phyloP scores from a whole-genome alignment of 2,797 vertebrate species.

The Leuciscus waleckii region DNA sequence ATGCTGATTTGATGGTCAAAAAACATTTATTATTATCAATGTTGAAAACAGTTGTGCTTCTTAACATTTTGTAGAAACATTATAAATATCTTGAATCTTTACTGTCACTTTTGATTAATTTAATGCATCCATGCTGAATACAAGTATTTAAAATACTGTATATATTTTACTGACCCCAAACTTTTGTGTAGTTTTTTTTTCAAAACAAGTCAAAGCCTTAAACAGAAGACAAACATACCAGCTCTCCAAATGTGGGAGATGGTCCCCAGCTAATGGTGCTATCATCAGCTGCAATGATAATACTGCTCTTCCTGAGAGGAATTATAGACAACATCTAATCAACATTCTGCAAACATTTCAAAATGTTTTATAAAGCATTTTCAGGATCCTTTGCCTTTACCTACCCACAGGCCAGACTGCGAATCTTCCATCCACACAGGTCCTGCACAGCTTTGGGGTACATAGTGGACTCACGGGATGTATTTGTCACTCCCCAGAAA shows the following conservation, averaged over 20 bases:
- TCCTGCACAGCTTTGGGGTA: slow-evolving; percentile 97
- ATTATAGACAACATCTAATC: slow-evolving; percentile 17
- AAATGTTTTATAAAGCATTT: background rate
- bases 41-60: background rate
- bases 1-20: too few relatives aligned
- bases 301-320: slow-evolving; percentile 89
- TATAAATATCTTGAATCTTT: background rate
- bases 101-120: background rate
- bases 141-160: background rate
- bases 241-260: slow-evolving; percentile 92
- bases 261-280: slow-evolving; percentile 98
- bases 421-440: slow-evolving; percentile 94
- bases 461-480: slow-evolving; percentile 97
- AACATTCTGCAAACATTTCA: background rate
- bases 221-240: slow-evolving; percentile 79
- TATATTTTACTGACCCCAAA: background rate
- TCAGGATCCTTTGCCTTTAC: slow-evolving; percentile 53
- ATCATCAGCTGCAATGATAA: slow-evolving; percentile 92
- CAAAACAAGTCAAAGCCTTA: background rate
- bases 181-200: too few relatives aligned
- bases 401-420: slow-evolving; percentile 93
- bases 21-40: background rate
- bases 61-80: background rate
- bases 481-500: slow-evolving; percentile 98
- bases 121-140: background rate